These are phyloP conservation scores for Pachyrhynchus sulphureomaculatus DNA, from an alignment of 1,140 invertebrate species.

Conservation along the genomic window DNA sequence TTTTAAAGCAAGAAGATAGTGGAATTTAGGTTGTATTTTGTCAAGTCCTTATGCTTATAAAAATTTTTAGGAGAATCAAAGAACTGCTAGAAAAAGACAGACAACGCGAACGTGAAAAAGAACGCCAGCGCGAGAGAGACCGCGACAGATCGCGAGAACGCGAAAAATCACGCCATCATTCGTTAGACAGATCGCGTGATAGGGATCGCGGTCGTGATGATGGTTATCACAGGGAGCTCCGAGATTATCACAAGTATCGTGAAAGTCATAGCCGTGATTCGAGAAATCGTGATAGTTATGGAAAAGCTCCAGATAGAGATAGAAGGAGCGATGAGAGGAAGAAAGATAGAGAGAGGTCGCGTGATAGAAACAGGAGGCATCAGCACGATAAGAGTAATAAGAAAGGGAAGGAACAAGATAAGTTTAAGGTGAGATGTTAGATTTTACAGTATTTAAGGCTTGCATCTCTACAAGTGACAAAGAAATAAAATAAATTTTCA, in stretches of 20 bases:
- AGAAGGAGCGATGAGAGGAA: constrained; percentile 25
- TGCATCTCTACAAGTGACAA: too few species aligned
- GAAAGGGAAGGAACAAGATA: constrained; percentile 56
- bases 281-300: constrained; percentile 45
- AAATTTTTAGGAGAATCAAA: constrained; percentile 14
- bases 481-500: too few species aligned
- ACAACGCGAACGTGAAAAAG: constrained; percentile 25
- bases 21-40: too few species aligned
- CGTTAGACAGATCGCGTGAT: constrained; percentile 2
- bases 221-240: constrained; percentile 16
- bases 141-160: constrained; percentile 48
- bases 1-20: too few species aligned
- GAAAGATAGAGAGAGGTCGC: constrained; percentile 34
- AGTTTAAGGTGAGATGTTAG: constrained; percentile 60
- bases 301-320: constrained; percentile 47
- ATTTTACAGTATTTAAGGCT: not conserved
- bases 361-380: constrained; percentile 47
- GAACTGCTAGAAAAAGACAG: constrained; percentile 30
- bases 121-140: constrained; percentile 45
- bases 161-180: not conserved
- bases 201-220: constrained; percentile 9
- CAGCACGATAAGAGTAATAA: constrained; percentile 39
- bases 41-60: not conserved
- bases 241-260: constrained; percentile 16
- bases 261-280: constrained; percentile 18